A percentile compares a stretch with the other conserved stretches of the same genome.
These are phyloP conservation scores for Trissolcus japonicus DNA, from an alignment of 2,888 invertebrate species.

Conservation along the genomic window DNA sequence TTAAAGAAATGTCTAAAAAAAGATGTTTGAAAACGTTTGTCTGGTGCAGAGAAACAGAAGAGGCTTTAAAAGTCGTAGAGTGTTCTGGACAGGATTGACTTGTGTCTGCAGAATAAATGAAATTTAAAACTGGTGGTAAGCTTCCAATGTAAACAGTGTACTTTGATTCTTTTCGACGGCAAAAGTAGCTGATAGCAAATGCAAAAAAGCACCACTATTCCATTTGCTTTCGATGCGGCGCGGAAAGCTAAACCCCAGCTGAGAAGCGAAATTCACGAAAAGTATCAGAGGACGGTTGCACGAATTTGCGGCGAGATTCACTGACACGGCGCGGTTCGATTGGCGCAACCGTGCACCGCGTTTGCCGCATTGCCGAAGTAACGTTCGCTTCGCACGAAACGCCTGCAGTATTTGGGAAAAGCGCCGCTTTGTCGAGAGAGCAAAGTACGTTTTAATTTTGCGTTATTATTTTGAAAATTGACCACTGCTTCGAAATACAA, in stretches of 20 bases:
- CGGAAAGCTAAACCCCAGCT: slow-evolving; percentile 19
- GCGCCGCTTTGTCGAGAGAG: neutral
- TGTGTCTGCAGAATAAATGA: too few species aligned
- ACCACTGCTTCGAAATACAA: too few species aligned
- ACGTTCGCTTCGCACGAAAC: slow-evolving; percentile 57
- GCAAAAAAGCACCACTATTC: slow-evolving; percentile 10
- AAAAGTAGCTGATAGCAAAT: slow-evolving; percentile 19
- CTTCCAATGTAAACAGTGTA: neutral
- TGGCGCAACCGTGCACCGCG: slow-evolving; percentile 57
- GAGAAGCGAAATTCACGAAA: slow-evolving; percentile 37
- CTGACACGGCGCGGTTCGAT: slow-evolving; percentile 55
- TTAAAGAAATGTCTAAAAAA: too few species aligned
- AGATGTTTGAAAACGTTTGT: too few species aligned
- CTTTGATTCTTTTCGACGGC: neutral
- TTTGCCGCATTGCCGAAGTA: slow-evolving; percentile 60
- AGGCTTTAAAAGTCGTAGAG: too few species aligned
- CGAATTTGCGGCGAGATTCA: slow-evolving; percentile 56
- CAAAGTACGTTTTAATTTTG: slow-evolving; percentile 3
- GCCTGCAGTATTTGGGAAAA: slow-evolving; percentile 45
- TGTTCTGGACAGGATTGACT: too few species aligned
- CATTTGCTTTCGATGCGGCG: neutral
- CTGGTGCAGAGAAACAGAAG: too few species aligned
- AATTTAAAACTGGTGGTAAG: too few species aligned
- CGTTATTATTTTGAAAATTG: too few species aligned
- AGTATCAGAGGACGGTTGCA: slow-evolving; percentile 54